Evolutionary conservation across 2,797 vertebrate species (phyloP).

Genomic region (Gila robusta): DNA sequence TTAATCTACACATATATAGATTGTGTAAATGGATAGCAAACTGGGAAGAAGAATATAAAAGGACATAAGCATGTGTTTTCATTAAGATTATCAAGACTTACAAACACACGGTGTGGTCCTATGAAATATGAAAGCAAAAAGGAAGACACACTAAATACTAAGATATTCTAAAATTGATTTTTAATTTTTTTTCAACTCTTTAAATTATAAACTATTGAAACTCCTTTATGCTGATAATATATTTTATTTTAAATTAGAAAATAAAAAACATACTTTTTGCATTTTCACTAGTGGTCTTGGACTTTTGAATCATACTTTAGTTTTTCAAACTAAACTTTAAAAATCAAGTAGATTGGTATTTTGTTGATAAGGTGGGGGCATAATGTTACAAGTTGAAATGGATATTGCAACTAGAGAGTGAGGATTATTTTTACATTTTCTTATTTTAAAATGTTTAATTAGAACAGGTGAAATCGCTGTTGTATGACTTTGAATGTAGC

Average conservation of each 20-base stretch:
- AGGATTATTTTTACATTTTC: not conserved
- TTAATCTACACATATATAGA: not conserved
- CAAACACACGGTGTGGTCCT: not conserved
- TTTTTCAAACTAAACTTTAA: not conserved
- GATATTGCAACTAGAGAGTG: not conserved
- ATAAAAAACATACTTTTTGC: not conserved
- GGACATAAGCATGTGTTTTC: not conserved
- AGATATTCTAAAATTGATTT: no score
- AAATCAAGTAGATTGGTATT: not conserved
- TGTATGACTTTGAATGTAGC: constrained; percentile 15
- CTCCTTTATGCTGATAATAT: not conserved
- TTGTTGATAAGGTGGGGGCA: not conserved
- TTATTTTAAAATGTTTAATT: constrained; percentile 4
- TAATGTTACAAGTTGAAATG: not conserved
- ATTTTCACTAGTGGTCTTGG: not conserved
- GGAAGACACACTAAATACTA: not conserved
- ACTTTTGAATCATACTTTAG: not conserved
- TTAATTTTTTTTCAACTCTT: not conserved
- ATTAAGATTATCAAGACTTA: not conserved
- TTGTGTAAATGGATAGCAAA: not conserved
- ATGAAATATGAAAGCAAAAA: not conserved
- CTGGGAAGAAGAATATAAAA: not conserved
- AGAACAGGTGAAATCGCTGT: constrained; percentile 7
- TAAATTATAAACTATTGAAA: not conserved
- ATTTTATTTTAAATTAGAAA: constrained; percentile 1